Percentiles rank a stretch among this genome's conserved stretches.
Conservation (phyloP, 2,888 invertebrate species). For the Cremastinae sp. region DNA sequence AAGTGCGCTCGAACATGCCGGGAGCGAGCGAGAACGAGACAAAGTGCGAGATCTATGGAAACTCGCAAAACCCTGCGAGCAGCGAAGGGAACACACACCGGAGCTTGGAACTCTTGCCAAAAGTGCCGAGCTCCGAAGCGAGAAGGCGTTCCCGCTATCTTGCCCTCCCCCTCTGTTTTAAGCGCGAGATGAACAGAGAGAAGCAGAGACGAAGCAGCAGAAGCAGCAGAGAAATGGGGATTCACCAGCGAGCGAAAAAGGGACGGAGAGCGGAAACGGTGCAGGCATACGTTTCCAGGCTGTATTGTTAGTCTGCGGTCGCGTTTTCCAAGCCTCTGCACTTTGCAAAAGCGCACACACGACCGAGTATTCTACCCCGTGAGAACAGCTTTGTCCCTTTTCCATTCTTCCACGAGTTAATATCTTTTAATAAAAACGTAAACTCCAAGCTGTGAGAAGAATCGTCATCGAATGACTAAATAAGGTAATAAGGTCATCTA, state of each 20-base stretch:
- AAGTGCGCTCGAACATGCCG: conserved; percentile 56
- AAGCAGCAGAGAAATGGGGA: no score
- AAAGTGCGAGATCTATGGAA: conserved; percentile 1
- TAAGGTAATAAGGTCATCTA: no score
- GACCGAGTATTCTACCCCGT: conserved; percentile 22
- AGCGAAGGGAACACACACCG: not conserved
- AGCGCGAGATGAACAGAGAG: conserved; percentile 53
- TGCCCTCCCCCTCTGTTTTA: conserved; percentile 67
- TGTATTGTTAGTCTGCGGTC: conserved; percentile 72
- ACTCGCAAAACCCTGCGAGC: conserved; percentile 25
- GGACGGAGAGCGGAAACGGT: conserved; percentile 18
- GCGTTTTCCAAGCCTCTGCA: conserved; percentile 64
- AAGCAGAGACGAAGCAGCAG: not conserved
- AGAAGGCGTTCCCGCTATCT: conserved; percentile 67
- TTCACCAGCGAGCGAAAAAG: no score
- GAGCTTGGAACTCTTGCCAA: conserved; percentile 65
- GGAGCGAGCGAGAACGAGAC: not conserved
- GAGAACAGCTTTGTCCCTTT: conserved; percentile 18
- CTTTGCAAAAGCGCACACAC: conserved; percentile 23
- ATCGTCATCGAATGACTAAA: no score
- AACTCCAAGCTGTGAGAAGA: conserved; percentile 14
- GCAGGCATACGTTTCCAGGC: conserved; percentile 68
- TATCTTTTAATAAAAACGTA: not conserved
- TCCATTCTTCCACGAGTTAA: conserved; percentile 12
- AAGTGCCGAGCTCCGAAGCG: conserved; percentile 70